Percentiles rank a stretch among this genome's conserved stretches.
Evolutionary conservation across 2,797 vertebrate genomes (phyloP).

Genomic region (Myotis vivesi): DNA sequence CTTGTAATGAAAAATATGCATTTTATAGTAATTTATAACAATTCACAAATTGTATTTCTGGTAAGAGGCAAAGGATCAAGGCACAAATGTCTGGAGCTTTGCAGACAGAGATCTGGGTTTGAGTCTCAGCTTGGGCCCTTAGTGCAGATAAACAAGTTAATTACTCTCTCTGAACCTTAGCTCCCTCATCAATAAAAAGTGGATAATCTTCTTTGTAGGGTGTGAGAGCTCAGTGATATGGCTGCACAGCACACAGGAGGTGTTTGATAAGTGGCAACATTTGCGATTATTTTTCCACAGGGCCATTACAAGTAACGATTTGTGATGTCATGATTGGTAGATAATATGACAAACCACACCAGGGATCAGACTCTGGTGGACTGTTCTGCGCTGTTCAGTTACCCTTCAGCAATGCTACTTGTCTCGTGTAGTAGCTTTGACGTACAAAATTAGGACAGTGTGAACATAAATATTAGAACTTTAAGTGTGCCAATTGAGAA

Average conservation of each 20-base stretch:
- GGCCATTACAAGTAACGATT: conserved; percentile 22
- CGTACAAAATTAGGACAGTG: conserved; percentile 56
- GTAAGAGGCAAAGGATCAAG: not conserved
- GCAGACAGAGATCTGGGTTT: not conserved
- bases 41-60: not conserved
- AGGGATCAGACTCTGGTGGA: not conserved
- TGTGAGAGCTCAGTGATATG: not conserved
- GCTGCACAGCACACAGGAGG: not conserved
- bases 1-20: conserved; percentile 17
- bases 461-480: conserved; percentile 56
- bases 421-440: conserved; percentile 37
- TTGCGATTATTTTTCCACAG: conserved; percentile 2
- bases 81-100: not conserved
- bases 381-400: not conserved
- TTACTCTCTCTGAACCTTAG: conserved; percentile 13
- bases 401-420: conserved; percentile 15
- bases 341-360: not conserved
- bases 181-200: conserved; percentile 39
- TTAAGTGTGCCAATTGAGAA: conserved; percentile 60
- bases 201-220: conserved; percentile 14
- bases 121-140: conserved; percentile 32
- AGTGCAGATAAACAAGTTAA: not conserved
- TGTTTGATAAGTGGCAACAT: not conserved
- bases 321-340: conserved; percentile 5
- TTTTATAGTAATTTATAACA: not conserved